phyloP scores from a whole-genome alignment of 2,113 vertebrate genomes.

The Otus sunia region DNA sequence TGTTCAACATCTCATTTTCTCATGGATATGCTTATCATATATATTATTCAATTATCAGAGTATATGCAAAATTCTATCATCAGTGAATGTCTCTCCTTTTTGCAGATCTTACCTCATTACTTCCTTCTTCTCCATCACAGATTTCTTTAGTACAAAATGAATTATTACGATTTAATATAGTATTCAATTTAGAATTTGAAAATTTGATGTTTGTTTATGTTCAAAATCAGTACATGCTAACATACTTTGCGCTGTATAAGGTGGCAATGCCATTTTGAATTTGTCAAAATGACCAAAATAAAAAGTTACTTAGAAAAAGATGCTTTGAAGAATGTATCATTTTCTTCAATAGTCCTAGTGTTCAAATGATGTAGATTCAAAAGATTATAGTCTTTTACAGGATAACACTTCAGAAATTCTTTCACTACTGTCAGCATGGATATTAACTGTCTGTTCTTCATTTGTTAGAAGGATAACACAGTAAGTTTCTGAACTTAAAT shows the following conservation, averaged over 20 bases:
- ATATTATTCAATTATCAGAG: neutral
- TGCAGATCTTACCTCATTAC: neutral
- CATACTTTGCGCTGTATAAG: neutral
- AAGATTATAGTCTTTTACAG: neutral
- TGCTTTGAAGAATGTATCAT: neutral
- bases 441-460: neutral
- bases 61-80: accelerated
- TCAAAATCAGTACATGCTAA: neutral
- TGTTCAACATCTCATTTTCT: neutral
- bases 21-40: neutral
- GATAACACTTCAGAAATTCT: neutral
- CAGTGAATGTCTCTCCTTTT: neutral
- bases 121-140: neutral
- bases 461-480: neutral
- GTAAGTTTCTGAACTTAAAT: neutral
- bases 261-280: neutral
- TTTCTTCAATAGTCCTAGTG: neutral
- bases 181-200: neutral
- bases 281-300: neutral
- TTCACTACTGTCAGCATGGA: neutral
- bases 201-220: neutral
- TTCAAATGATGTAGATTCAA: neutral
- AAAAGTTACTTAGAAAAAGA: neutral
- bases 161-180: neutral
- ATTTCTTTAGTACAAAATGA: neutral